Conservation (phyloP, 2,888 invertebrate species). For the Rotaria macrura region DNA sequence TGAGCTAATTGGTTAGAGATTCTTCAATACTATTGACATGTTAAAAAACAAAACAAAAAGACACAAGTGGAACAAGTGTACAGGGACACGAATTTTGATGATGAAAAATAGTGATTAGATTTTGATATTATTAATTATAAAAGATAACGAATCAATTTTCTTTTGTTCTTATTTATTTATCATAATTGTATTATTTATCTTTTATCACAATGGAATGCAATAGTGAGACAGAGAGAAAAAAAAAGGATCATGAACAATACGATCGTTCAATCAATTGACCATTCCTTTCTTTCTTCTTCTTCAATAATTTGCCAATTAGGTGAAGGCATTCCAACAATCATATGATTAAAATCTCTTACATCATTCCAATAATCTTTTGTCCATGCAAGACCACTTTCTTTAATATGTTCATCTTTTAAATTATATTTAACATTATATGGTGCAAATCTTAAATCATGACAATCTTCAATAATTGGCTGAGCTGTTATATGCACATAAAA, state of each 20-base stretch:
- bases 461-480: conserved; percentile 85
- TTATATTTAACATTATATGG: conserved; percentile 72
- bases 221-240: no score
- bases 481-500: conserved; percentile 85
- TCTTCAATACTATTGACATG: background rate
- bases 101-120: background rate
- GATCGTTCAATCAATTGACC: conserved; percentile 48
- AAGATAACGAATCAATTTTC: background rate
- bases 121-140: background rate
- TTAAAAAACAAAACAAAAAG: background rate
- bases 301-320: conserved; percentile 50
- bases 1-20: background rate
- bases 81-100: background rate
- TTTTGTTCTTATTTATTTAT: background rate
- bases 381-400: conserved; percentile 49
- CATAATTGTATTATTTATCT: background rate
- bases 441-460: conserved; percentile 64
- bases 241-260: background rate
- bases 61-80: background rate
- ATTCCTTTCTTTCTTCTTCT: conserved; percentile 39
- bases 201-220: background rate
- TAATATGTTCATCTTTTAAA: conserved; percentile 37
- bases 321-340: conserved; percentile 69
- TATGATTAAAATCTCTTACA: conserved; percentile 89
- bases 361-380: conserved; percentile 68